Evolutionary conservation across 2,888 invertebrate species (phyloP), one percentile per base, ranked within the genome.

Genomic region (Nymphalis polychloros): DNA sequence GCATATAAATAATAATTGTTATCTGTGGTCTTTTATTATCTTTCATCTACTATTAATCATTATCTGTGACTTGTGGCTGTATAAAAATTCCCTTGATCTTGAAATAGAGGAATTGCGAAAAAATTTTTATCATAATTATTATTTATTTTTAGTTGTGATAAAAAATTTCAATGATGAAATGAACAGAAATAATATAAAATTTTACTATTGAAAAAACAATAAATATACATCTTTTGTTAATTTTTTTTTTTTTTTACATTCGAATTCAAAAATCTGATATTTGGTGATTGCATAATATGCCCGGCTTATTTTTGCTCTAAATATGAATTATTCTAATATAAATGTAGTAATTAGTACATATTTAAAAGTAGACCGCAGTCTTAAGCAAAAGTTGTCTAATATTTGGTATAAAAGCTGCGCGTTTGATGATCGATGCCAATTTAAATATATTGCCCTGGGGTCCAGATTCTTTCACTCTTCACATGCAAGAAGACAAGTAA

Each of bases 291-390:
- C 84, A 83, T 88, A 88, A 88, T 81, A 84, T 85, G 84, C 78
- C 79, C 69, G 79, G 73, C 63, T 71, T 74, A 75, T 63, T 71
- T 35, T 63, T 69, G 48, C 70, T 71, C 65, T 81, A 84, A 88
- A 77, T 80, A 92, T 92, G 91, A 89, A 85, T 86, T 83, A 77
- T 83, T 82, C 82, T 63, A 84, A 81, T 81, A 72, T 84, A 65
- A 81, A 79, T 80, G 70, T 82, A 72, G 72, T 87, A 70, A 73
- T 88, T 63, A 83, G 80, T 67, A 79, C 82, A 59, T 86, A 81
- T 77, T 73, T 84, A 71, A 89, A 84, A 81, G 76, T 86, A 75
- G 84, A 89, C 73, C 76, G 78, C 70, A 78, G 78, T 68, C 73
- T 81, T 47, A 78, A 81, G 63, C 78, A 78, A 63, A 85, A 82